Conservation (phyloP, 2,797 vertebrate species). For the Muscicapa striata region DNA sequence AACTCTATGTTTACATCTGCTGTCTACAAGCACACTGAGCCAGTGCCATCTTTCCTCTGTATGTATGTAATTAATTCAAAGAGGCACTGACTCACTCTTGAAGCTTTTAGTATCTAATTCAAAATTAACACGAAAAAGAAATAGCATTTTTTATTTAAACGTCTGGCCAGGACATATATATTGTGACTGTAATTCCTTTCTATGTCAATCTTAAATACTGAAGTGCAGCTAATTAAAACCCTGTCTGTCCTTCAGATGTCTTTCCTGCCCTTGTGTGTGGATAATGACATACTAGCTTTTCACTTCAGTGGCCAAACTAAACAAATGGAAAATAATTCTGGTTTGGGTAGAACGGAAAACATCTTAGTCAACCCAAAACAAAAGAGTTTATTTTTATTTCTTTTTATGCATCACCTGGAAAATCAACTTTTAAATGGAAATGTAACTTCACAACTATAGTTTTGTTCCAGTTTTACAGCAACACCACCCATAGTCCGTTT, state of each 20-base stretch:
- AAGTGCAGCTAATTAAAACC: neutral
- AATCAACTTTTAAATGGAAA: neutral
- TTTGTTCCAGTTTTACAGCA: neutral
- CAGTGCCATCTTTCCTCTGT: rapidly evolving
- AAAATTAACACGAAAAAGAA: neutral
- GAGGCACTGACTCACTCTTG: neutral
- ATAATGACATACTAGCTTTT: neutral
- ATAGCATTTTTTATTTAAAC: neutral
- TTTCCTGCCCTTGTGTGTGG: neutral
- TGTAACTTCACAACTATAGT: neutral
- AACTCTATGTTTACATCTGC: neutral
- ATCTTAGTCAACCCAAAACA: neutral
- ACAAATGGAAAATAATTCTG: constrained; percentile 19
- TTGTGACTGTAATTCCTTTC: neutral
- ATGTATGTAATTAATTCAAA: neutral
- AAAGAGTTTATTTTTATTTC: neutral
- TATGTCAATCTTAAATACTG: neutral
- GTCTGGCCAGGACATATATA: neutral
- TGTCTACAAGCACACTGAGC: neutral
- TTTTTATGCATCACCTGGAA: neutral
- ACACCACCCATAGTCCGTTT: neutral
- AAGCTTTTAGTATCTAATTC: neutral
- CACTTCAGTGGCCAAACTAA: neutral
- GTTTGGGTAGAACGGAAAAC: neutral
- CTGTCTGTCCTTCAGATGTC: neutral